Evolutionary conservation across 2,888 invertebrate genomes (phyloP).

Genomic region (Arrhopalites spinosus): DNA sequence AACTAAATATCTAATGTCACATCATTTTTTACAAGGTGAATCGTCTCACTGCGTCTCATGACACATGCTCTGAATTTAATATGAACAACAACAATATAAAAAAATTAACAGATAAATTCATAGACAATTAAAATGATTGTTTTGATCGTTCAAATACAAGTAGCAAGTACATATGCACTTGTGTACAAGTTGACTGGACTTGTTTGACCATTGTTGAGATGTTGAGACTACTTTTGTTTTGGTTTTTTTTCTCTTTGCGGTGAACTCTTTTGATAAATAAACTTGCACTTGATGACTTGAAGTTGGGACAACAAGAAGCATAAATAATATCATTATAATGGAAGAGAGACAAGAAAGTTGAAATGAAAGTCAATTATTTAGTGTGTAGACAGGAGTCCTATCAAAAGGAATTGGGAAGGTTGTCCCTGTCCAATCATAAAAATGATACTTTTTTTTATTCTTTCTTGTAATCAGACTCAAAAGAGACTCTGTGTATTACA

Average conservation of each 20-base stretch:
- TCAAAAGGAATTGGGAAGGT: no score
- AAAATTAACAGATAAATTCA: background rate
- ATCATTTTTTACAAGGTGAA: no score
- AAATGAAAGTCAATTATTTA: no score
- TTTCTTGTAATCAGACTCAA: no score
- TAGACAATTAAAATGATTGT: background rate
- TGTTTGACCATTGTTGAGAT: background rate
- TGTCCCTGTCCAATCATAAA: no score
- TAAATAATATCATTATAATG: background rate
- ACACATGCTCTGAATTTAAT: background rate
- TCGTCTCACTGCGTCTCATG: no score
- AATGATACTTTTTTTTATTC: no score
- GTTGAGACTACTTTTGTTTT: background rate
- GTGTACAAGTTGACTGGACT: background rate
- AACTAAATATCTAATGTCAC: no score
- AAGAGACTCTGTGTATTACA: no score
- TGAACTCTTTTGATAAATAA: background rate
- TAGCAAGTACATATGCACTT: background rate
- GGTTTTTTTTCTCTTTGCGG: background rate
- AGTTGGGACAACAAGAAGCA: background rate
- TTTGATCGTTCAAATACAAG: background rate
- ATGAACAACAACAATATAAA: background rate
- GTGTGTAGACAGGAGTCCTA: no score
- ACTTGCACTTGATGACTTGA: background rate
- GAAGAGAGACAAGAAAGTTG: no score